These are phyloP conservation scores for Lepidurus apus DNA, from an alignment of 1,140 invertebrate species.

Conservation along the genomic window DNA sequence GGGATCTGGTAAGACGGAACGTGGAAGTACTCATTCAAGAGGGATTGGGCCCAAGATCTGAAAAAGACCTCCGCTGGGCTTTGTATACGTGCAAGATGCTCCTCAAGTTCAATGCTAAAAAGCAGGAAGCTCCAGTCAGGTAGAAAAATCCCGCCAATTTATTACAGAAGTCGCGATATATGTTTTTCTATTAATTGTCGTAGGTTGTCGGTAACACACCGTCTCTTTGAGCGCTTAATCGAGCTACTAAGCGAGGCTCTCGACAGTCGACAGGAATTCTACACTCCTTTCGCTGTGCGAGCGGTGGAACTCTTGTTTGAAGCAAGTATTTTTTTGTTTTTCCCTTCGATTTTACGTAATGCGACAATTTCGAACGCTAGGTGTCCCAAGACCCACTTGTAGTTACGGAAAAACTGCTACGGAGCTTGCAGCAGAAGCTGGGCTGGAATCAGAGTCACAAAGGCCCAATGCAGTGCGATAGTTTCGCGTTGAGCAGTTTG, in stretches of 20 bases:
- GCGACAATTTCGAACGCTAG: background rate
- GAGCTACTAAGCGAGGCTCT: conserved; percentile 58
- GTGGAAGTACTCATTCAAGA: conserved; percentile 54
- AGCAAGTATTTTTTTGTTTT: background rate
- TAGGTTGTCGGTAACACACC: conserved; percentile 52
- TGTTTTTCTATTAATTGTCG: conserved; percentile 44
- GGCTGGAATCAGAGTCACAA: conserved; percentile 13
- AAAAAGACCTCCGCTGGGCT: conserved; percentile 52
- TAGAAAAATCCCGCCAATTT: conserved; percentile 37
- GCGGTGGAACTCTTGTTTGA: background rate
- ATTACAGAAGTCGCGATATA: conserved; percentile 52
- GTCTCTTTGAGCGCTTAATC: conserved; percentile 57
- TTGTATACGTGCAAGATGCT: conserved; percentile 56
- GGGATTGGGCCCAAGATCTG: conserved; percentile 50
- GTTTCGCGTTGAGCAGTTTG: conserved; percentile 23
- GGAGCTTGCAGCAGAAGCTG: background rate
- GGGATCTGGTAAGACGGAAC: conserved; percentile 52
- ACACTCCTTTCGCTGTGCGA: background rate
- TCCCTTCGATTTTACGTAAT: background rate
- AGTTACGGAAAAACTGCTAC: background rate
- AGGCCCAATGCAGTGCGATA: background rate
- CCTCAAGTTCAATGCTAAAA: conserved; percentile 47
- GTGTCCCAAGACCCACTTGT: background rate
- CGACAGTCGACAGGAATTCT: conserved; percentile 39
- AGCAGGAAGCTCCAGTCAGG: conserved; percentile 38